A percentile compares a stretch with the other conserved stretches of the same genome.
Conservation (phyloP, 2,797 vertebrate species). For the Anguilla obscura region DNA sequence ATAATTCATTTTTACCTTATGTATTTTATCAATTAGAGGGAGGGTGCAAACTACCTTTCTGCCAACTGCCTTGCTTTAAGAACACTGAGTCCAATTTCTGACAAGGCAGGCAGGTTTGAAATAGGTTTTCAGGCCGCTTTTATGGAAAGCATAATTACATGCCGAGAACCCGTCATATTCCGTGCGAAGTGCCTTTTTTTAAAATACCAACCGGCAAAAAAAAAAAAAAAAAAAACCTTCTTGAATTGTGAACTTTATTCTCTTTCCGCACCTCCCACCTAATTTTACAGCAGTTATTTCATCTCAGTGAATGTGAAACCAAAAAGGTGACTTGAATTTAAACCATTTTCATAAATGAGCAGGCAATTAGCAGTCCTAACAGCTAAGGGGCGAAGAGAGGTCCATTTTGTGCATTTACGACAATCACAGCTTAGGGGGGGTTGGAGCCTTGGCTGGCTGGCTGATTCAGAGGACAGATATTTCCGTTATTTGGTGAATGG, state of each 20-base stretch:
- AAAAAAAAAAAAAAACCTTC: slow-evolving; percentile 9
- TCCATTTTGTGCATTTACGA: slow-evolving; percentile 33
- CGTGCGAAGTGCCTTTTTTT: slow-evolving; percentile 15
- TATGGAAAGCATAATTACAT: slow-evolving; percentile 23
- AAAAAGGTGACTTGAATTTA: slow-evolving; percentile 50
- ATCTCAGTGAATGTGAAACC: slow-evolving; percentile 50
- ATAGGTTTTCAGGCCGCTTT: not conserved
- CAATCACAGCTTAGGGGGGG: slow-evolving; percentile 8
- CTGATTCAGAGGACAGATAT: slow-evolving; percentile 15
- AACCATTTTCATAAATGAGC: slow-evolving; percentile 52
- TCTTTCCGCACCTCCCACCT: slow-evolving; percentile 33
- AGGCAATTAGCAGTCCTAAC: slow-evolving; percentile 56
- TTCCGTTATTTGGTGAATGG: not conserved
- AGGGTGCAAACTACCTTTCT: not conserved
- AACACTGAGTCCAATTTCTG: not conserved
- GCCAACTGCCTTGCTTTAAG: not conserved
- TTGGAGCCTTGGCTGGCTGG: not conserved
- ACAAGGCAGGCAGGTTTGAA: not conserved
- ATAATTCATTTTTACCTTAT: not conserved
- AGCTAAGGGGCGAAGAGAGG: slow-evolving; percentile 35
- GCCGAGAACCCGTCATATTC: not conserved
- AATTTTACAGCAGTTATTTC: slow-evolving; percentile 52
- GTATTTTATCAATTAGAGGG: not conserved
- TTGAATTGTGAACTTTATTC: slow-evolving; percentile 38
- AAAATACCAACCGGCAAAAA: not conserved